A percentile compares a stretch with the other conserved stretches of the same genome.
These are phyloP conservation scores for Cyclina sinensis DNA, from an alignment of 1,140 invertebrate genomes.

Conservation along the genomic window DNA sequence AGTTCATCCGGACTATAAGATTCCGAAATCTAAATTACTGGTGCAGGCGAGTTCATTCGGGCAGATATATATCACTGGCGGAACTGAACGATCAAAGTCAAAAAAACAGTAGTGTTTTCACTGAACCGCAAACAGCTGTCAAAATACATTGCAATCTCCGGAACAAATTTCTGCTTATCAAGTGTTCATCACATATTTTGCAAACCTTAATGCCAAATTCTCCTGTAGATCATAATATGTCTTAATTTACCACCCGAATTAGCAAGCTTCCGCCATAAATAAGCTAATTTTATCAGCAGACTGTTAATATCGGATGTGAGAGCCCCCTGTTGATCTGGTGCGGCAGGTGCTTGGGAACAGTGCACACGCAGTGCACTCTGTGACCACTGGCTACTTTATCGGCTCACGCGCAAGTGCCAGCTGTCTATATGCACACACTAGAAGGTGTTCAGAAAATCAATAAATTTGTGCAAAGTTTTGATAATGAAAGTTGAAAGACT, in stretches of 20 bases:
- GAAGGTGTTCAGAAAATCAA: no score
- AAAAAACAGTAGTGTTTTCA: slow-evolving; percentile 1
- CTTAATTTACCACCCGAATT: slow-evolving; percentile 23
- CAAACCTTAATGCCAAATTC: slow-evolving; percentile 3
- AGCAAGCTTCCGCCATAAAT: background rate
- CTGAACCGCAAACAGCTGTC: slow-evolving; percentile 14
- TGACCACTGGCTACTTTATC: background rate
- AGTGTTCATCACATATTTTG: slow-evolving; percentile 9
- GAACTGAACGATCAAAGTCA: background rate
- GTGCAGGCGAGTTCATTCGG: background rate
- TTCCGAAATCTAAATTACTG: background rate
- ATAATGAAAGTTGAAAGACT: no score
- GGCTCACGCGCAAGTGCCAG: no score
- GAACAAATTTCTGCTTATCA: background rate
- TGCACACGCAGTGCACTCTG: no score
- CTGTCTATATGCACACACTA: no score
- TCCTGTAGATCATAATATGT: background rate
- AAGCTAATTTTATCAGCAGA: background rate
- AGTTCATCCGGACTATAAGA: background rate
- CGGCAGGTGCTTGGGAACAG: background rate
- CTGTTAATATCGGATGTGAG: slow-evolving; percentile 1
- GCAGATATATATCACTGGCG: background rate
- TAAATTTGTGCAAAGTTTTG: no score
- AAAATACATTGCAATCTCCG: background rate
- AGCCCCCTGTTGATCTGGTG: background rate